phyloP scores from a whole-genome alignment of 2,113 vertebrate genomes.

The Anguilla rostrata region DNA sequence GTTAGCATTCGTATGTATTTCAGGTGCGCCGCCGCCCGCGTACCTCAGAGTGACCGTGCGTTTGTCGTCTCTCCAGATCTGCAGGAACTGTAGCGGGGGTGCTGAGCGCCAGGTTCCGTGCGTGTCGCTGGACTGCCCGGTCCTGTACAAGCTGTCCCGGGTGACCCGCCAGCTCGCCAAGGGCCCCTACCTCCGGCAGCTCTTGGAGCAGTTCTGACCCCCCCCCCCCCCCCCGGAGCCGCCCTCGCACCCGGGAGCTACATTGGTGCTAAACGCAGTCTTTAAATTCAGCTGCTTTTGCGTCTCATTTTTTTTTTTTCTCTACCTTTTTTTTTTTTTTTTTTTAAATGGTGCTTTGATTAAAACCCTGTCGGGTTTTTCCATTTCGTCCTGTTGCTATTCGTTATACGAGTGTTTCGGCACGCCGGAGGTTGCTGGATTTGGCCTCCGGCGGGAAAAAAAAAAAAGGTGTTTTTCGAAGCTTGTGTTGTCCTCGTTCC shows the following conservation, averaged over 20 bases:
- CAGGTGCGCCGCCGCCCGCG: not conserved
- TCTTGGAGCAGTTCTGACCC: slow-evolving; percentile 92
- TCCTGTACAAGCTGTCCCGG: slow-evolving; percentile 89
- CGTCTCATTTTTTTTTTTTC: slow-evolving; percentile 36
- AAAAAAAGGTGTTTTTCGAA: not conserved
- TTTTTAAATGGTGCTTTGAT: slow-evolving; percentile 55
- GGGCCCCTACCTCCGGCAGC: slow-evolving; percentile 91
- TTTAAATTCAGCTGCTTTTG: slow-evolving; percentile 30
- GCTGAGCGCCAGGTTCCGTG: slow-evolving; percentile 85
- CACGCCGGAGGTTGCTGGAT: slow-evolving; percentile 31
- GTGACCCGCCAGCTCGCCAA: slow-evolving; percentile 86
- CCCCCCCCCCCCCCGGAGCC: not conserved
- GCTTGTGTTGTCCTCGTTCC: slow-evolving; percentile 30
- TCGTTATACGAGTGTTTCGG: slow-evolving; percentile 46
- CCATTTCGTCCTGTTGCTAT: slow-evolving; percentile 37
- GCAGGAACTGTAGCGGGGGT: slow-evolving; percentile 86
- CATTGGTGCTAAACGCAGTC: slow-evolving; percentile 60
- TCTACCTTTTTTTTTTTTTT: slow-evolving; percentile 34
- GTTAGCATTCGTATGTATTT: not conserved
- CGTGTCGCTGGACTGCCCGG: slow-evolving; percentile 89
- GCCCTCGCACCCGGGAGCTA: not conserved
- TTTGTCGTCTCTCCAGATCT: slow-evolving; percentile 73
- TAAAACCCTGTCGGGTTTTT: slow-evolving; percentile 42
- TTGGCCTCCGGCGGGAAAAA: slow-evolving; percentile 17
- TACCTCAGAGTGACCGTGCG: not conserved